Conservation (phyloP, 2,113 vertebrate genomes). For the Oryzias woworae region DNA sequence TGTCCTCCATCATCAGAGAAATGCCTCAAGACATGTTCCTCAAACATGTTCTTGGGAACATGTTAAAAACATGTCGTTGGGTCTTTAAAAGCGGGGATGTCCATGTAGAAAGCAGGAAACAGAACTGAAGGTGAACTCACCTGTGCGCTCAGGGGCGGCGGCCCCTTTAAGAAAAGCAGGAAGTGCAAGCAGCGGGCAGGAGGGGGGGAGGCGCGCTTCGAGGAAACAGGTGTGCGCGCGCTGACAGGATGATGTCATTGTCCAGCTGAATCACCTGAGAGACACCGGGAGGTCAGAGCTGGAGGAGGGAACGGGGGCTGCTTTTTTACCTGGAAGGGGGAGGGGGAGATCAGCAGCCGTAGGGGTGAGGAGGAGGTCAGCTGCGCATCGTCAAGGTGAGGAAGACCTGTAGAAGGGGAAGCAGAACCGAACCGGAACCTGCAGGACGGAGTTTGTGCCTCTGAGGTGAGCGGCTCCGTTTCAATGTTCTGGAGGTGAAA, state of each 20-base stretch:
- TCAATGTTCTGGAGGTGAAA: no score
- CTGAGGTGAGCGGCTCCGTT: no score
- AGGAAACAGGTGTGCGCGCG: constrained; percentile 77
- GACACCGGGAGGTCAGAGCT: constrained; percentile 13
- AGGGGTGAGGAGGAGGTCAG: not conserved
- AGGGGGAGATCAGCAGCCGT: constrained; percentile 35
- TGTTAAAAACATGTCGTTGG: no score
- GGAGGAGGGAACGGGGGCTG: constrained; percentile 3
- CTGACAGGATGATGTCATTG: constrained; percentile 77
- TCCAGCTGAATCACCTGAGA: constrained; percentile 74
- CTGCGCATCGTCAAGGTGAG: no score
- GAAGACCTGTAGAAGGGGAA: no score
- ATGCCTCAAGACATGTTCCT: no score
- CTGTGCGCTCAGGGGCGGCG: constrained; percentile 17
- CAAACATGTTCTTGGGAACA: no score
- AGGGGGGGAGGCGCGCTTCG: constrained; percentile 59
- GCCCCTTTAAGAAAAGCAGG: constrained; percentile 71
- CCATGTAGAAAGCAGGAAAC: no score
- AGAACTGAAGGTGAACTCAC: constrained; percentile 1
- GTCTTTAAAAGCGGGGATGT: no score
- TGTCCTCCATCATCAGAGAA: no score
- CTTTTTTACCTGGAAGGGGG: not conserved
- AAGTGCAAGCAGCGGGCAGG: constrained; percentile 16
- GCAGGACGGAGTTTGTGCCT: no score
- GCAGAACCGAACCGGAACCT: no score